Percentiles rank a stretch among this genome's conserved stretches.
These are phyloP conservation scores for Drosophila barbarae DNA, from an alignment of 2,888 invertebrate species.

Conservation along the genomic window DNA sequence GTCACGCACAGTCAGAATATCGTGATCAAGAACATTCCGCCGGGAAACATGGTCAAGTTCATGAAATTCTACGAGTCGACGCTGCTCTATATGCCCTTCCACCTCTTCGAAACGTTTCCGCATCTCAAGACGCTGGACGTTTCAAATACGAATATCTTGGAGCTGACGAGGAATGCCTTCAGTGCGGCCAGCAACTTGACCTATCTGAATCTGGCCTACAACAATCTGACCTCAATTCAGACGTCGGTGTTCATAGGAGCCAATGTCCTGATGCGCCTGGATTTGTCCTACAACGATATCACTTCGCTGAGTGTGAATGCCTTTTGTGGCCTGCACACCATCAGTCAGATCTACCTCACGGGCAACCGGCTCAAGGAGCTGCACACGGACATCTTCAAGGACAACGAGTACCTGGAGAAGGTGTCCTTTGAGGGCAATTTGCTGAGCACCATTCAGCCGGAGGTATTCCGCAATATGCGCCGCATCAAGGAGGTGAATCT, in stretches of 20 bases:
- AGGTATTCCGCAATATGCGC: slow-evolving; percentile 74
- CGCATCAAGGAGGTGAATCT: slow-evolving; percentile 77
- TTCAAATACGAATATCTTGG: slow-evolving; percentile 76
- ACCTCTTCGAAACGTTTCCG: slow-evolving; percentile 76
- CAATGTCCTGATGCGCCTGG: slow-evolving; percentile 72
- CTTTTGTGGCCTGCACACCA: slow-evolving; percentile 73
- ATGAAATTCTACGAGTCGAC: slow-evolving; percentile 79
- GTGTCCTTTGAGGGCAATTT: slow-evolving; percentile 75
- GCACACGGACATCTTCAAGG: slow-evolving; percentile 74
- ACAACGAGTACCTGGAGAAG: slow-evolving; percentile 75
- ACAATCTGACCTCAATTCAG: slow-evolving; percentile 75
- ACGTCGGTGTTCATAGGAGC: slow-evolving; percentile 78
- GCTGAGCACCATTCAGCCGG: slow-evolving; percentile 71
- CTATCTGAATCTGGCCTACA: slow-evolving; percentile 75
- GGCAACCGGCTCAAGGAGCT: slow-evolving; percentile 70
- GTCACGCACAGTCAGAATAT: slow-evolving; percentile 78
- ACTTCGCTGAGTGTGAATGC: slow-evolving; percentile 71
- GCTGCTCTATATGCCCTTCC: slow-evolving; percentile 77
- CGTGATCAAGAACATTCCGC: slow-evolving; percentile 70
- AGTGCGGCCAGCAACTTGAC: slow-evolving; percentile 75
- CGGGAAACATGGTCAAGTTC: slow-evolving; percentile 75
- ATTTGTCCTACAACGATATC: slow-evolving; percentile 76
- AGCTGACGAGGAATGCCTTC: slow-evolving; percentile 77
- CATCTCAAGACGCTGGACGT: slow-evolving; percentile 77
- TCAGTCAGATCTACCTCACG: slow-evolving; percentile 76